Base-by-base conservation (phyloP, 2,797 vertebrate genomes). In the Chanos chanos region DNA sequence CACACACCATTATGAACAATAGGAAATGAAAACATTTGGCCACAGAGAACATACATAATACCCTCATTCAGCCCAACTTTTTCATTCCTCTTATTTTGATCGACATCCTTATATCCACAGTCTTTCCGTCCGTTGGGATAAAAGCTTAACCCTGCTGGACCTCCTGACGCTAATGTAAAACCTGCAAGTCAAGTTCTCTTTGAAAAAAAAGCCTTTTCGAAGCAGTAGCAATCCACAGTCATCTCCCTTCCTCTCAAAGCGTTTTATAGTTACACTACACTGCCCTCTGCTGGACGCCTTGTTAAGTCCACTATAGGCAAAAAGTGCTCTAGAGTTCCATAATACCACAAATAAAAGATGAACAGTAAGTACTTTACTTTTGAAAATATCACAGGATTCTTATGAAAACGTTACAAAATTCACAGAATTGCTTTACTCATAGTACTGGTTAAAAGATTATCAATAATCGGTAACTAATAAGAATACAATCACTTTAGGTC, bases 221-320 rank as follows among this genome's bases (percentile, higher is more conserved):
- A n/a, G n/a, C n/a, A n/a, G n/a, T n/a, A n/a, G n/a, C n/a, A n/a
- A n/a, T n/a, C n/a, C n/a, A n/a, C n/a, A n/a, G n/a, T n/a, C n/a
- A n/a, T n/a, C n/a, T n/a, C n/a, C n/a, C 8, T 19, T 10, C 5
- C 2, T 21, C 13, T 21, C 21, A 41, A 21, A 6, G 28, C 13
- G 13, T 36, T 27, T 1, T 2, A 64, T 41, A 60, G 63, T 10
- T 47, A 78, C 21, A 53, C 66, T 77, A 81, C 75, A 89, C 74
- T 86, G 86, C 81, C 87, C 81, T 75, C 87, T 84, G 63, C 48
- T 65, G 88, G 68, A 55, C 2, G 36, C 70, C 67, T 15, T 22
- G 33, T 6, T 52, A 13, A 78, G 16, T 16, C 24, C 36, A 21
- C 16, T 13, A 4, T 12, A 24, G 45, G 30, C 13, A n/a, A n/a